phyloP scores from a whole-genome alignment of 2,888 invertebrate species.

The Seira sanloemensis region DNA sequence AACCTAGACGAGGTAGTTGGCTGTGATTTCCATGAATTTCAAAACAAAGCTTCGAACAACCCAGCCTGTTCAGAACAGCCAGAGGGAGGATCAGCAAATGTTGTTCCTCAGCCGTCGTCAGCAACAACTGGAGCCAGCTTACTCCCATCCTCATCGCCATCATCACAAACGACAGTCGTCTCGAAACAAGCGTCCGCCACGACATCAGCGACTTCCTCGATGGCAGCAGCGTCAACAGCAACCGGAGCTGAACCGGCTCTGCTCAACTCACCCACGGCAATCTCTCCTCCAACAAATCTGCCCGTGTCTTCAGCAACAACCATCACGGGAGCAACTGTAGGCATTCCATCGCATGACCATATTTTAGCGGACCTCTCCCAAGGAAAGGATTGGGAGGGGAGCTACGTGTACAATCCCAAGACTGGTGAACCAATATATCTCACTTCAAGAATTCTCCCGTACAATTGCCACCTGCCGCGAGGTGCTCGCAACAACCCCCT shows the following conservation, averaged over 20 bases:
- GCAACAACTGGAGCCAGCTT: slow-evolving; percentile 29
- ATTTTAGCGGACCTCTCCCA: slow-evolving; percentile 81
- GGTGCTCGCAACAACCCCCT: slow-evolving; percentile 76
- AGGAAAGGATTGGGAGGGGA: slow-evolving; percentile 87
- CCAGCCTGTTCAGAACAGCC: background rate
- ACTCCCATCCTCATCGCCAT: slow-evolving; percentile 33
- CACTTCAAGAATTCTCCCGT: slow-evolving; percentile 87
- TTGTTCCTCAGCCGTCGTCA: background rate
- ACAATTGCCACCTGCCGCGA: slow-evolving; percentile 74
- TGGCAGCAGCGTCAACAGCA: background rate
- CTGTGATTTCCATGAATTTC: slow-evolving; percentile 80
- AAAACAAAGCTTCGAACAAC: slow-evolving; percentile 76
- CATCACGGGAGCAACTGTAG: slow-evolving; percentile 33
- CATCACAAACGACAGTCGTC: slow-evolving; percentile 30
- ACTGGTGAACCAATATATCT: slow-evolving; percentile 87
- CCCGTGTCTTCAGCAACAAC: slow-evolving; percentile 45
- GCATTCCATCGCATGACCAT: slow-evolving; percentile 76
- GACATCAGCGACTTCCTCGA: background rate
- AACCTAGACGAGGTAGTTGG: slow-evolving; percentile 81
- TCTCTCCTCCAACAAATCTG: slow-evolving; percentile 50
- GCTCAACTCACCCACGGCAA: slow-evolving; percentile 45
- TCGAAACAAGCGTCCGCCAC: background rate
- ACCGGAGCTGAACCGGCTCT: slow-evolving; percentile 1
- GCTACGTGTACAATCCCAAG: slow-evolving; percentile 84
- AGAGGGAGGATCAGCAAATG: background rate